These are phyloP conservation scores for Perognathus longimembris DNA, from an alignment of 2,113 vertebrate genomes.

Conservation along the genomic window DNA sequence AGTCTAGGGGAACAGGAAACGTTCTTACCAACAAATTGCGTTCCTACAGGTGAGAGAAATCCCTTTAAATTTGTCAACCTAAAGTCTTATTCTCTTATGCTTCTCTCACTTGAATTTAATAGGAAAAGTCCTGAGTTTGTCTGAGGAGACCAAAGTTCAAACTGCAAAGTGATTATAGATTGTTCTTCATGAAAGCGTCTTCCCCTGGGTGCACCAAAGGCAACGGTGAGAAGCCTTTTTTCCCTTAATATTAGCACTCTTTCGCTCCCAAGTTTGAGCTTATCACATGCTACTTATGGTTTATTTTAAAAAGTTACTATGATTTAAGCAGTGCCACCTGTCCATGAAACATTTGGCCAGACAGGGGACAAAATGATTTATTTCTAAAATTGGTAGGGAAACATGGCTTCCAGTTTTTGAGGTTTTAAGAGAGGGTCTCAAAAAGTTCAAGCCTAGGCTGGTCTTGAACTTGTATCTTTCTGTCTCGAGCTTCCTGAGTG, in stretches of 20 bases:
- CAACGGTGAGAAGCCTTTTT: background rate
- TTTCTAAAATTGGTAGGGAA: background rate
- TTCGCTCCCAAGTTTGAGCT: background rate
- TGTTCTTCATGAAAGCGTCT: background rate
- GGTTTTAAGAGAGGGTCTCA: no score
- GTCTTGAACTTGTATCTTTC: no score
- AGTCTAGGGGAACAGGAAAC: background rate
- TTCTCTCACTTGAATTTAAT: constrained; percentile 4
- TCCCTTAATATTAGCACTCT: background rate
- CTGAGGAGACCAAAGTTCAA: constrained; percentile 4
- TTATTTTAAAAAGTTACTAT: background rate
- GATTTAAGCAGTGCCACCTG: background rate
- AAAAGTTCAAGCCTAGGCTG: no score
- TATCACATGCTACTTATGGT: no score
- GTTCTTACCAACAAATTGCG: background rate
- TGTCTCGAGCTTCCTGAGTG: no score
- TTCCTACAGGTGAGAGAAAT: background rate
- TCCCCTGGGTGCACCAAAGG: background rate
- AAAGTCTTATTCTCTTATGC: constrained; percentile 11
- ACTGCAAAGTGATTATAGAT: background rate
- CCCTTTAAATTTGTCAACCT: background rate
- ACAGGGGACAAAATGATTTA: background rate
- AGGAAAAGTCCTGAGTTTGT: background rate
- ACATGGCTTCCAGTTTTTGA: background rate
- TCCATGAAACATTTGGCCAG: background rate